phyloP scores from a whole-genome alignment of 2,113 vertebrate species.

The Oryzias celebensis region DNA sequence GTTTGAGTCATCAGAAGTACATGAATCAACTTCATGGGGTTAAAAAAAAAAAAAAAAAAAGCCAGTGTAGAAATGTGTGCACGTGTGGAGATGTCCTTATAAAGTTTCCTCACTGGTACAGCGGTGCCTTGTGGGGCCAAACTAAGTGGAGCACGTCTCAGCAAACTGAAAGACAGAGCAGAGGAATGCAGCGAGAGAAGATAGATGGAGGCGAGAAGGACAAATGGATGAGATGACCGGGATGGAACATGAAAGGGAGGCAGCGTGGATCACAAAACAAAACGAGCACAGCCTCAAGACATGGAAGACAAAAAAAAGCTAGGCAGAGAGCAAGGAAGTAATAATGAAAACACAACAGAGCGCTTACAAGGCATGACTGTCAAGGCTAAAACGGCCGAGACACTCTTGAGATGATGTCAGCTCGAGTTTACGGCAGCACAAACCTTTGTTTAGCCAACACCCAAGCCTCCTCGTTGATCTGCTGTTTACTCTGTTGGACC shows the following conservation, averaged over 20 bases:
- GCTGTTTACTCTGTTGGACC: constrained; percentile 10
- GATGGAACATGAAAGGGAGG: constrained; percentile 1
- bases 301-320: neutral
- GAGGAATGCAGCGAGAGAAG: constrained; percentile 8
- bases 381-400: neutral
- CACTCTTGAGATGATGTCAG: neutral
- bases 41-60: no score
- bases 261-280: constrained; percentile 14
- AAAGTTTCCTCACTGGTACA: constrained; percentile 44
- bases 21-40: no score
- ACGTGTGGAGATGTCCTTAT: constrained; percentile 41
- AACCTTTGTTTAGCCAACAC: neutral
- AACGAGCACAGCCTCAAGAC: constrained; percentile 3
- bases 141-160: constrained; percentile 60
- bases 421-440: neutral
- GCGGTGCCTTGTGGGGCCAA: constrained; percentile 50
- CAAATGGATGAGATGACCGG: constrained; percentile 26
- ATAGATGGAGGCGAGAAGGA: constrained; percentile 20
- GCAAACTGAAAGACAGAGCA: constrained; percentile 30
- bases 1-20: no score
- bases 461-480: constrained; percentile 13
- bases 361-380: neutral
- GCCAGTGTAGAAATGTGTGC: no score
- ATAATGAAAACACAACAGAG: constrained; percentile 1
- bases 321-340: neutral